Evolutionary conservation across 2,888 invertebrate species (phyloP).

Genomic region (Phlogophora meticulosa): DNA sequence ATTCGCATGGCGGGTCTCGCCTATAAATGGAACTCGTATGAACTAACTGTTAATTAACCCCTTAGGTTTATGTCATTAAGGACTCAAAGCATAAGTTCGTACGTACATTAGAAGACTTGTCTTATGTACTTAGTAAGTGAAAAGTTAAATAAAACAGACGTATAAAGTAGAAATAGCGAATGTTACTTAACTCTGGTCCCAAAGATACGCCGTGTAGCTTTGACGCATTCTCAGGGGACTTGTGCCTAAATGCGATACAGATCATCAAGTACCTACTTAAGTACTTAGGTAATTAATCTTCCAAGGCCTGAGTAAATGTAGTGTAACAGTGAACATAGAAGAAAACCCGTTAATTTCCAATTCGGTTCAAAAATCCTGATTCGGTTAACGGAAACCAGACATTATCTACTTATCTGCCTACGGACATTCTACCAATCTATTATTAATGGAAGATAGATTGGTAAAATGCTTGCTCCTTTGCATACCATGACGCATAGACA

Average conservation of each 20-base stretch:
- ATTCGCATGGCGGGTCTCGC: neutral
- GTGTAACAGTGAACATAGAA: neutral
- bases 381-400: neutral
- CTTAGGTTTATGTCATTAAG: conserved; percentile 3
- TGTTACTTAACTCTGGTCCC: neutral
- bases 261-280: too few relatives aligned
- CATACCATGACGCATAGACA: neutral
- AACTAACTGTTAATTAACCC: neutral
- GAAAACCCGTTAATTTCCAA: neutral
- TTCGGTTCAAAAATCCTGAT: neutral
- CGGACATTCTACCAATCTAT: conserved; percentile 13
- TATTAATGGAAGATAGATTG: neutral
- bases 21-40: neutral
- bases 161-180: conserved; percentile 11
- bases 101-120: conserved; percentile 17
- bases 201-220: neutral
- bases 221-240: conserved; percentile 15
- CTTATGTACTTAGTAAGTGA: conserved; percentile 26
- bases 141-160: conserved; percentile 39
- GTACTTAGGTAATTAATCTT: conserved; percentile 11
- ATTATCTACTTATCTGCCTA: neutral
- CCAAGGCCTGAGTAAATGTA: neutral
- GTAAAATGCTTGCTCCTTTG: neutral
- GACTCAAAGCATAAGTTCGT: conserved; percentile 14
- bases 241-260: conserved; percentile 1